Percentiles rank a stretch among this genome's conserved stretches.
These are phyloP conservation scores for Struthio camelus DNA, from an alignment of 2,113 vertebrate genomes.

Conservation along the genomic window DNA sequence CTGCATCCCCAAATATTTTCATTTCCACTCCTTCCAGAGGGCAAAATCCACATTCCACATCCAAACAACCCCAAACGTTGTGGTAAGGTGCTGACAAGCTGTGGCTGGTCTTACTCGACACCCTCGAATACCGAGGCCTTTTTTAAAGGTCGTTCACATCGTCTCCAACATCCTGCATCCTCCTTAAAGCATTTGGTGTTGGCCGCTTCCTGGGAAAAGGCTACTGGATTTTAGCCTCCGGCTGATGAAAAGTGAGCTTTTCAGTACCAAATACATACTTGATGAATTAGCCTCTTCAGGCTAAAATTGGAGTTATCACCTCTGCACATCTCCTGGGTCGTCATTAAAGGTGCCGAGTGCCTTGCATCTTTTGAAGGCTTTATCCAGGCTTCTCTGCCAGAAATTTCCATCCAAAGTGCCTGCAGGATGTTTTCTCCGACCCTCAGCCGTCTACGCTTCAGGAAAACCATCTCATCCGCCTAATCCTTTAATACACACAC, in stretches of 20 bases:
- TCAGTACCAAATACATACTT: neutral
- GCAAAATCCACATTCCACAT: neutral
- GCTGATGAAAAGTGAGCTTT: neutral
- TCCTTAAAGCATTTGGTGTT: neutral
- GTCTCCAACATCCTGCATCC: neutral
- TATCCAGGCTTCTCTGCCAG: neutral
- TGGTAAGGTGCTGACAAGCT: neutral
- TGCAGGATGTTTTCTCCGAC: neutral
- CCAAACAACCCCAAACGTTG: neutral
- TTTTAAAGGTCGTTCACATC: neutral
- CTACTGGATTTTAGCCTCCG: neutral
- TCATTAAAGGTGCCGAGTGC: neutral
- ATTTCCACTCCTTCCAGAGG: neutral
- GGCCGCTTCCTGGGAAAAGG: neutral
- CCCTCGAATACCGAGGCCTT: fast-evolving
- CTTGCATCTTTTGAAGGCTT: neutral
- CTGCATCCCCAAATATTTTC: neutral
- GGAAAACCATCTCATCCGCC: neutral
- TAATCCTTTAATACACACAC: neutral
- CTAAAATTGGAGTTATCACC: neutral
- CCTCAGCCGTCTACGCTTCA: neutral
- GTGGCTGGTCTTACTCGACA: neutral
- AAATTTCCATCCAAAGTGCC: neutral
- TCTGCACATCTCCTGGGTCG: no score
- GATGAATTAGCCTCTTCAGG: neutral